Conservation (phyloP, 1,140 invertebrate species). For the Colletes latitarsis region DNA sequence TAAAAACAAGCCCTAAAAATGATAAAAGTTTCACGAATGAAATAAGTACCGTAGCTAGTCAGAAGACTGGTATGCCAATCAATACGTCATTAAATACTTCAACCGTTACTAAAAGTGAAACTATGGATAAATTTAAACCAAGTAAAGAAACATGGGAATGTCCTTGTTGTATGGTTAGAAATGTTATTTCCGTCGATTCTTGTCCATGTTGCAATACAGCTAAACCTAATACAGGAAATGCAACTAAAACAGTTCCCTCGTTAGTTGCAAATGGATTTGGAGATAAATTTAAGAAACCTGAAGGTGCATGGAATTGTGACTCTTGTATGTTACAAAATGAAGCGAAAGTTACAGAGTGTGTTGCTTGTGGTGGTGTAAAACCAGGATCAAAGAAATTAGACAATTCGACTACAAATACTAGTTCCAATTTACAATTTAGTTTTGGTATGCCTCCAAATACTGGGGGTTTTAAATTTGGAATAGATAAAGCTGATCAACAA, state of each 20-base stretch:
- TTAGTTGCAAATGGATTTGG: slow-evolving; percentile 72
- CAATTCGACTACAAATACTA: slow-evolving; percentile 50
- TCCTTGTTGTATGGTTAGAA: slow-evolving; percentile 83
- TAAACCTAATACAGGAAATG: slow-evolving; percentile 79
- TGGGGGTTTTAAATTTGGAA: slow-evolving; percentile 78
- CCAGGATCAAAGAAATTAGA: slow-evolving; percentile 69
- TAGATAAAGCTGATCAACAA: slow-evolving; percentile 72
- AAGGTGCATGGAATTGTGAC: slow-evolving; percentile 83
- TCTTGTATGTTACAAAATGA: slow-evolving; percentile 84
- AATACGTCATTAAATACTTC: background rate
- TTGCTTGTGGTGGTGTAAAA: slow-evolving; percentile 81
- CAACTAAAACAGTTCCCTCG: slow-evolving; percentile 6
- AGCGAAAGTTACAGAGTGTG: slow-evolving; percentile 80
- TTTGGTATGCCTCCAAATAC: slow-evolving; percentile 65
- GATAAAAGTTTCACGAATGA: slow-evolving; percentile 5
- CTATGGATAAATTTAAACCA: slow-evolving; percentile 71
- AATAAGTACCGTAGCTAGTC: background rate
- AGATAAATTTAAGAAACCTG: slow-evolving; percentile 78
- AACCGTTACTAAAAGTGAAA: slow-evolving; percentile 45
- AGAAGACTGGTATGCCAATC: background rate
- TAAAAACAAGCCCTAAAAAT: slow-evolving; percentile 30
- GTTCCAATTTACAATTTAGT: slow-evolving; percentile 69
- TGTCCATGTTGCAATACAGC: slow-evolving; percentile 87
- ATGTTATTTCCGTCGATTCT: slow-evolving; percentile 79
- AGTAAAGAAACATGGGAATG: slow-evolving; percentile 82